Percentiles rank a stretch among this genome's conserved stretches.
phyloP scores from a whole-genome alignment of 2,113 vertebrate genomes.

The Henicopernis longicauda region DNA sequence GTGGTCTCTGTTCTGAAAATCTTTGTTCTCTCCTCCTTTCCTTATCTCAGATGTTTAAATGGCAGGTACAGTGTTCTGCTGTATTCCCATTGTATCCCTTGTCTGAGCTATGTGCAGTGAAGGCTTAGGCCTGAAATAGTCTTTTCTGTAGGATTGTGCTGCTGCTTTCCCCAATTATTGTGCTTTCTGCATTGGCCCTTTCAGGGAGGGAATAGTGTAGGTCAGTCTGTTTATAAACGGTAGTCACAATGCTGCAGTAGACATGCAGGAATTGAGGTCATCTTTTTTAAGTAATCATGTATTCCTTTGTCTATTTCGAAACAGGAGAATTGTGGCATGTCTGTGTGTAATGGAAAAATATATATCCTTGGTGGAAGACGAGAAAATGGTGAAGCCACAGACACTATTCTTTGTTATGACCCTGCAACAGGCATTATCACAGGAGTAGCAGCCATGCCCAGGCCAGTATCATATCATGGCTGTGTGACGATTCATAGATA shows the following conservation, averaged over 20 bases:
- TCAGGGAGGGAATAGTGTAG: not conserved
- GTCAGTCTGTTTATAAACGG: not conserved
- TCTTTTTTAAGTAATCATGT: not conserved
- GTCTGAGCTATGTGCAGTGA: not conserved
- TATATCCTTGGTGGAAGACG: conserved; percentile 94
- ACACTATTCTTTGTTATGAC: conserved; percentile 94
- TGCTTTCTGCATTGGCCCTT: not conserved
- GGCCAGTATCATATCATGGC: conserved; percentile 96
- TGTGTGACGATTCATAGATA: conserved; percentile 98
- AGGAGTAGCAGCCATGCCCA: conserved; percentile 92
- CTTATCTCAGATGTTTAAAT: not conserved
- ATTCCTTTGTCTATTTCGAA: conserved; percentile 44
- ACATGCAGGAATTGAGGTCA: not conserved
- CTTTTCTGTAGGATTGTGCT: not conserved
- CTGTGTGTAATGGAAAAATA: conserved; percentile 97
- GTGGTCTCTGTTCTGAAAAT: not conserved
- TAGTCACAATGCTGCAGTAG: not conserved
- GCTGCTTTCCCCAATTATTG: not conserved
- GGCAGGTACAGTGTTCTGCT: not conserved
- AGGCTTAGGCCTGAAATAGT: not conserved
- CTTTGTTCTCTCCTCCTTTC: not conserved
- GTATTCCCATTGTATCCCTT: not conserved
- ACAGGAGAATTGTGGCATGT: conserved; percentile 99
- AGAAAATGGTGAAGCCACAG: conserved; percentile 91
- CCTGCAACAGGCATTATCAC: conserved; percentile 95